phyloP scores from a whole-genome alignment of 2,797 vertebrate genomes.

The Rhinophrynus dorsalis region DNA sequence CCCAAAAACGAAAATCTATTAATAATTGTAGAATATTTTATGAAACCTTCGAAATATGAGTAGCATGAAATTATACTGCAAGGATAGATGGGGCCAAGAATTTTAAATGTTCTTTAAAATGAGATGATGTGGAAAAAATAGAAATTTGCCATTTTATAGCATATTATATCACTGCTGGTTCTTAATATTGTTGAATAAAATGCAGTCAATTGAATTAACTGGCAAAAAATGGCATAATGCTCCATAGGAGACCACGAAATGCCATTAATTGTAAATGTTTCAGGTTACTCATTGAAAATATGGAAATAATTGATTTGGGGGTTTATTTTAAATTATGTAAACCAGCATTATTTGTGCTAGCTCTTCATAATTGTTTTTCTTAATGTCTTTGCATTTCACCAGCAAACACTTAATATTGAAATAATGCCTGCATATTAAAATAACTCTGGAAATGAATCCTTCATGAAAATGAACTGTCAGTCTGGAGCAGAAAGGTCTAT shows the following conservation, averaged over 20 bases:
- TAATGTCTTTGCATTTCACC: conserved; percentile 9
- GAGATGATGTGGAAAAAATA: neutral
- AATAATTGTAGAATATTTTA: no score
- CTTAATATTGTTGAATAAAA: conserved; percentile 6
- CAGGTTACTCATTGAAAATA: conserved; percentile 42
- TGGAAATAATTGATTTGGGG: conserved; percentile 11
- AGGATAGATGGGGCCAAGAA: no score
- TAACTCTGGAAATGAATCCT: conserved; percentile 47
- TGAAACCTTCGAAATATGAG: no score
- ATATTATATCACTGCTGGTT: neutral
- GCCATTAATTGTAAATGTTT: conserved; percentile 16
- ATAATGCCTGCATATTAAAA: conserved; percentile 43
- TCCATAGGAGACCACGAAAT: neutral
- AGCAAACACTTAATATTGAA: neutral
- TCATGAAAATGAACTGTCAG: conserved; percentile 47
- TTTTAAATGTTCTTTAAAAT: conserved; percentile 17
- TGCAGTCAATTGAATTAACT: conserved; percentile 5
- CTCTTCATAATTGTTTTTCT: neutral
- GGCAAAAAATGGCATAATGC: conserved; percentile 10
- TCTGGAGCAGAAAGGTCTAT: conserved; percentile 48
- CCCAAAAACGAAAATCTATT: no score
- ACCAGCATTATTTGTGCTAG: neutral
- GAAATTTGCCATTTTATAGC: neutral
- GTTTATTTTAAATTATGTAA: neutral
- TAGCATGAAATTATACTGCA: no score